A percentile compares a stretch with the other conserved stretches of the same genome.
phyloP scores from a whole-genome alignment of 2,797 vertebrate species.

The Trachops cirrhosus region DNA sequence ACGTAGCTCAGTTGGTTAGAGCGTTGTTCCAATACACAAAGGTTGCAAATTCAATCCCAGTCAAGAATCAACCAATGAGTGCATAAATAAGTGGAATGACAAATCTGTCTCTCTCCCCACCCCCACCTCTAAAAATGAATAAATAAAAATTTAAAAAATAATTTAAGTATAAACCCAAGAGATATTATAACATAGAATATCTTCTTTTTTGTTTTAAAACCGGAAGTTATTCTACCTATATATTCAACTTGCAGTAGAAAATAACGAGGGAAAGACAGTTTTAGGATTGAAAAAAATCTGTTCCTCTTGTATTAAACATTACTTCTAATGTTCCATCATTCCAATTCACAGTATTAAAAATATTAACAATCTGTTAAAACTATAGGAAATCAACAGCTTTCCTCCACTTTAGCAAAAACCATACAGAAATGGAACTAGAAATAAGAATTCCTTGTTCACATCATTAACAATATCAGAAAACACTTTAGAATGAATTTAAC shows the following conservation, averaged over 20 bases:
- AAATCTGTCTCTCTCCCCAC: not conserved
- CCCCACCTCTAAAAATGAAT: not conserved
- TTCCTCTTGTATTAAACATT: not conserved
- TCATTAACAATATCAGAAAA: constrained; percentile 24
- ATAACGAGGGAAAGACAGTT: not conserved
- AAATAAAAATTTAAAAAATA: not conserved
- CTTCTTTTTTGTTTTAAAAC: not conserved
- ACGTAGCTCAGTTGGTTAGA: not conserved
- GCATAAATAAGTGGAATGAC: not conserved
- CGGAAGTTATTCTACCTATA: not conserved
- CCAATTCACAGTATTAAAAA: not conserved
- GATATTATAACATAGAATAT: not conserved
- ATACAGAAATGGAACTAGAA: not conserved
- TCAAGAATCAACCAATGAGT: not conserved
- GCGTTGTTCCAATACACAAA: not conserved
- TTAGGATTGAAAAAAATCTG: not conserved
- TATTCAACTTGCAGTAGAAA: not conserved
- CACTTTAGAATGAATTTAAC: constrained; percentile 4
- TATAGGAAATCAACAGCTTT: not conserved
- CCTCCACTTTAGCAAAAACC: constrained; percentile 3
- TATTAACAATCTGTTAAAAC: not conserved
- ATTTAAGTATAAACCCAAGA: not conserved
- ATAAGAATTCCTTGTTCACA: not conserved
- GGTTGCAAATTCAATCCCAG: not conserved
- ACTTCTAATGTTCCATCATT: not conserved